Conservation (phyloP, 23 tunicate species). For the Trididemnum clinides region DNA sequence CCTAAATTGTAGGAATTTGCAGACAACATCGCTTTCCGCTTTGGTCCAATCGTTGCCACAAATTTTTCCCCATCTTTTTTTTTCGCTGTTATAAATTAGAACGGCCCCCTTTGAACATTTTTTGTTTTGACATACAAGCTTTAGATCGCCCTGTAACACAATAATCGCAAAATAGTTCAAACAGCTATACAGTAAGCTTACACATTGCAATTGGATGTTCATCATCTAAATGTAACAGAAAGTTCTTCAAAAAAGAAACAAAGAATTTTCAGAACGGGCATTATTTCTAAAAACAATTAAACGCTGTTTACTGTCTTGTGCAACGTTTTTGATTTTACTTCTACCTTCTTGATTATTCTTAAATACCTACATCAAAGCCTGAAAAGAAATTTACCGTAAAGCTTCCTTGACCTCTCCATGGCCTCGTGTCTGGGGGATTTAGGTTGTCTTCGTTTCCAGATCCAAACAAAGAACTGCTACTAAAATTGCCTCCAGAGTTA, state of each 20-base stretch:
- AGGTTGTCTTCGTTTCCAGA: not conserved
- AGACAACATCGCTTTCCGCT: slow-evolving; percentile 59
- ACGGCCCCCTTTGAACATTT: slow-evolving; percentile 63
- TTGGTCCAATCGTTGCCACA: slow-evolving; percentile 69
- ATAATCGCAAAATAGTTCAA: not conserved
- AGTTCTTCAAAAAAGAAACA: too few relatives aligned
- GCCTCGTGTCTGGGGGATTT: not conserved
- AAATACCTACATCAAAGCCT: too few relatives aligned
- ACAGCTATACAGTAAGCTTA: too few relatives aligned
- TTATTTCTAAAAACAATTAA: too few relatives aligned
- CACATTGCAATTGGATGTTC: too few relatives aligned
- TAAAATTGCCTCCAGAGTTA: not conserved
- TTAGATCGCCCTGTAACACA: slow-evolving; percentile 68
- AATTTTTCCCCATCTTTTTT: slow-evolving; percentile 61
- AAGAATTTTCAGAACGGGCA: too few relatives aligned
- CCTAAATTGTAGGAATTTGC: slow-evolving; percentile 73
- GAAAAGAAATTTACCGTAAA: slow-evolving; percentile 63
- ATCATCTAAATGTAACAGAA: too few relatives aligned
- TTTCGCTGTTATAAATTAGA: slow-evolving; percentile 73
- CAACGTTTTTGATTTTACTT: too few relatives aligned
- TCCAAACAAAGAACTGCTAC: not conserved
- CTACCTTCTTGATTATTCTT: too few relatives aligned
- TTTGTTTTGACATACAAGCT: slow-evolving; percentile 43
- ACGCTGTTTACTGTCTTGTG: too few relatives aligned
- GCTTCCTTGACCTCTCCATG: slow-evolving; percentile 90